phyloP scores from a whole-genome alignment of 2,888 invertebrate genomes.

The Aromia moschata region DNA sequence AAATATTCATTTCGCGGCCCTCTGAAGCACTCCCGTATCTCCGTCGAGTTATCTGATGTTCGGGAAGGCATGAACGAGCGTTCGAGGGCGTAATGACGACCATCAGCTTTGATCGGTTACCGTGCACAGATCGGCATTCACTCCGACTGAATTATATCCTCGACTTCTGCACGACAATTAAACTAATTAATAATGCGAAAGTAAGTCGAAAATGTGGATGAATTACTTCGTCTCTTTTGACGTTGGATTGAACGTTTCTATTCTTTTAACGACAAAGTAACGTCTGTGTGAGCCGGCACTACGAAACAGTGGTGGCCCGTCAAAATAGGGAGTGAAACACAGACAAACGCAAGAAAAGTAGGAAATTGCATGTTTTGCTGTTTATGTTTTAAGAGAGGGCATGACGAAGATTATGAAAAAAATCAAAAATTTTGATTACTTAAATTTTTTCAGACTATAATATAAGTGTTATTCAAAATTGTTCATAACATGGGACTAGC shows the following conservation, averaged over 20 bases:
- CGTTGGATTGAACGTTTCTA: neutral
- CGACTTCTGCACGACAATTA: slow-evolving; percentile 29
- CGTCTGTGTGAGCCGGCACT: no score
- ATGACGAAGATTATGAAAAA: no score
- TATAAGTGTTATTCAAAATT: no score
- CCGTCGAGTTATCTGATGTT: slow-evolving; percentile 11
- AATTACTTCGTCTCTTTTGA: neutral
- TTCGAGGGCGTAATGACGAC: slow-evolving; percentile 53
- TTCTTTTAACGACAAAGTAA: neutral
- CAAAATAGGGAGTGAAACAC: no score
- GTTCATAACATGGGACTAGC: no score
- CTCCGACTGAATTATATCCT: slow-evolving; percentile 28
- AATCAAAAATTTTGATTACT: no score
- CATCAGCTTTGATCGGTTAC: slow-evolving; percentile 55
- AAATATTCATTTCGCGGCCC: slow-evolving; percentile 4
- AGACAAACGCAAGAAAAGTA: no score
- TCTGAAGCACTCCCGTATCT: neutral
- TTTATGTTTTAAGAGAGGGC: no score
- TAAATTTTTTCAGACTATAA: no score
- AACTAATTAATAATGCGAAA: slow-evolving; percentile 30
- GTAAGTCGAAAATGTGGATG: slow-evolving; percentile 24
- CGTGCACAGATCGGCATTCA: slow-evolving; percentile 36
- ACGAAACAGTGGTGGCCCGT: no score
- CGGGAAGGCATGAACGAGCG: slow-evolving; percentile 41
- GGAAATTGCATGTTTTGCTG: no score